Conservation (phyloP, 2,113 vertebrate genomes). For the Danionella cerebrum region DNA sequence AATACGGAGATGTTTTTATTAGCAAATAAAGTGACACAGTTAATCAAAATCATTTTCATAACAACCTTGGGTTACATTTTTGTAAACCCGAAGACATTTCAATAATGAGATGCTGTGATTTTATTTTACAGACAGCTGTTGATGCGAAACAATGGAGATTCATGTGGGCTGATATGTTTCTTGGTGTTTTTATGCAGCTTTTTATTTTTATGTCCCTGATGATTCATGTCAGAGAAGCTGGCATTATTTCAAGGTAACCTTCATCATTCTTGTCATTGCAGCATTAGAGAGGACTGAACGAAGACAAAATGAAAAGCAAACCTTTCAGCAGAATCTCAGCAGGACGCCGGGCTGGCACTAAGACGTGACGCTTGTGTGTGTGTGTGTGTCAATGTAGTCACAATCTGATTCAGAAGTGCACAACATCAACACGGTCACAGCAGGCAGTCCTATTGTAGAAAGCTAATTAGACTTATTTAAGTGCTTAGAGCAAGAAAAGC, state of each 20-base stretch:
- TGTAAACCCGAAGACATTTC: too few relatives aligned
- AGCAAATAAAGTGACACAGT: too few relatives aligned
- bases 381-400: not conserved
- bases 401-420: not conserved
- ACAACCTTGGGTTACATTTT: too few relatives aligned
- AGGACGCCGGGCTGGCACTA: not conserved
- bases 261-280: not conserved
- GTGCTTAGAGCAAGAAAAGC: not conserved
- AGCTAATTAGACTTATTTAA: constrained; percentile 15
- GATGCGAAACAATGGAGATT: too few relatives aligned
- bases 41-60: too few relatives aligned
- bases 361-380: not conserved
- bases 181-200: not conserved
- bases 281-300: not conserved
- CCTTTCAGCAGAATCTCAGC: not conserved
- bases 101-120: too few relatives aligned
- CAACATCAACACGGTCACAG: not conserved
- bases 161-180: too few relatives aligned
- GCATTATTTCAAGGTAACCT: not conserved
- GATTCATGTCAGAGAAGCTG: not conserved
- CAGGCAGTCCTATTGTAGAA: not conserved
- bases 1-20: too few relatives aligned
- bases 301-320: not conserved
- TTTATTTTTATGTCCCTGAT: not conserved
- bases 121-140: too few relatives aligned